Base-by-base conservation (phyloP, 2,797 vertebrate species). In the Schizothorax lantsangensis region DNA sequence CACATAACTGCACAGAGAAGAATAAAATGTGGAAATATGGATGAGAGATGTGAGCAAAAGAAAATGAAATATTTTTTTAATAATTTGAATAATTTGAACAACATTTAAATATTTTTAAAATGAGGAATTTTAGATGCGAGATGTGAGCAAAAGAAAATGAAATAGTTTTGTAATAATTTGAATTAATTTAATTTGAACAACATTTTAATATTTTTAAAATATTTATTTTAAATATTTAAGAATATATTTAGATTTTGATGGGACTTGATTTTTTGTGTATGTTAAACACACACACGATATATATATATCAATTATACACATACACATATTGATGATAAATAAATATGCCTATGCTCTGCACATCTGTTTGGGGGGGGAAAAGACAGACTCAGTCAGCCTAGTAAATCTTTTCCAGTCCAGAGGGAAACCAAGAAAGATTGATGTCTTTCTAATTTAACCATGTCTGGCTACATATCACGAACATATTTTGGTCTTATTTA, bases 1-100 rank as follows among this genome's bases (percentile, higher is more conserved):
- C 97, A 54, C 95, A 94, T 81, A 98, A 96, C 98, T 99, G 91
- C 78, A 68, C 43, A 88, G 54, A 90, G 47, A 88, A 47, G 30
- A 71, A 52, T 75, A 19, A 38, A 78, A 79, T 5, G 1, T 43
- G 15, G 5, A 43, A 43, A 57, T 66, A 6, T 47, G 19, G 30
- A 33, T 40, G 9, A 30, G 4, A n/a, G 5, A 43, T 79, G 21
- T 38, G 52, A 54, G 33, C 26, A 59, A 79, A 57, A 8, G 30
- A 5, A 17, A 49, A 49, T 6, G 4, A 6, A 49, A 47, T 14
- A 47, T 38, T 49, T 49, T 15, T 49, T 47, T 4, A 12, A 47
- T 4, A 47, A 47, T 12, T 47, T 14, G 45, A 47, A 47, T 47
- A 47, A 49, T 17, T 49, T 17, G 47, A 49, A 49, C 7, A 57